Evolutionary conservation across 2,888 invertebrate species (phyloP), one percentile per base, ranked within the genome.

Genomic region (Oscheius sp.): DNA sequence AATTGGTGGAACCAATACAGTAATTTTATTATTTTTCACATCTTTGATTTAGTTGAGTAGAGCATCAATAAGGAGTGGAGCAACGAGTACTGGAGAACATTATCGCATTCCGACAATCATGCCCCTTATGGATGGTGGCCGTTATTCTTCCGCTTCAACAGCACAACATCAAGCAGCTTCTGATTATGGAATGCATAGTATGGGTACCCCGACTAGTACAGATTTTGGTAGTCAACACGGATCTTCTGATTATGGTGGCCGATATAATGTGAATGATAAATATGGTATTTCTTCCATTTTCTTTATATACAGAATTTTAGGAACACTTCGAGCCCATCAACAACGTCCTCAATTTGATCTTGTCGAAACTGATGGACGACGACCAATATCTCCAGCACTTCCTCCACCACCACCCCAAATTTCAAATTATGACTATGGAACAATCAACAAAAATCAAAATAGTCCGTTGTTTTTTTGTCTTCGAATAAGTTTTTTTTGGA

Each of bases 81-180:
- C 65, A 2, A 67, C 67, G 26, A 56, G 54, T 24, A 59, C 72
- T 3, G 74, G 75, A 4, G 80, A 80, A 24, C 80, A 81, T 73
- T 72, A 80, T 62, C 68, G 77, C 14, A 67, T 64, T 26, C 66
- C 72, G 24, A 62, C 68, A 2, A 59, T 73, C 32, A 41, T 65
- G 28, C 54, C 67, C 28, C 38, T 56, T n/a, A 41, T 51, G 3
- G 68, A 75, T 20, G 59, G 17, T 2, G 50, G 38, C 1, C 38
- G 54, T 8, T 62, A 68, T 17, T 49, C 51, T 2, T 24, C 33
- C 22, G 49, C 63, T 8, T 22, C 50, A 26, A 56, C 51, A 12
- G n/a, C 41, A 17, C 51, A 24, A 24, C 59, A 30, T 20, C 63
- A 73, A 32, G 44, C 49, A 38, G 38, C 49, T 44, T 38, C 62